phyloP scores from a whole-genome alignment of 2,113 vertebrate genomes.

The Lophius piscatorius region DNA sequence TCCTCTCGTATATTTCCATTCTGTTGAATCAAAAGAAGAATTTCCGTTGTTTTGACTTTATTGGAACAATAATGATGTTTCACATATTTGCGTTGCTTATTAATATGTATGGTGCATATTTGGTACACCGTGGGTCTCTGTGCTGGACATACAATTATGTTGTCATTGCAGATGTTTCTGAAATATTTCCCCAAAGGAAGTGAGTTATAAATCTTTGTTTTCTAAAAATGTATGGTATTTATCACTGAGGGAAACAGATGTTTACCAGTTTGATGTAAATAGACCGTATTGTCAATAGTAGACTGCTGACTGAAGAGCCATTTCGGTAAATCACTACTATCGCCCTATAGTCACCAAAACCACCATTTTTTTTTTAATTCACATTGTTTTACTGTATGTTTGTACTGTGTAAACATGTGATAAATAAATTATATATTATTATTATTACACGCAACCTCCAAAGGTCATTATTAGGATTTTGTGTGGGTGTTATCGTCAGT shows the following conservation, averaged over 20 bases:
- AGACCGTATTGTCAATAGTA: no score
- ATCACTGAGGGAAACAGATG: not conserved
- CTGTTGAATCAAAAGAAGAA: slow-evolving; percentile 25
- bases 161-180: slow-evolving; percentile 19
- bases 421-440: no score
- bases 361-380: no score
- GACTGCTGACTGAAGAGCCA: no score
- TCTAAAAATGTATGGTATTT: not conserved
- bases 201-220: slow-evolving; percentile 36
- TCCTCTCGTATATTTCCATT: slow-evolving; percentile 42
- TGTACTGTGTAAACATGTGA: no score
- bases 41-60: slow-evolving; percentile 19
- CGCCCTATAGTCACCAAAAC: no score
- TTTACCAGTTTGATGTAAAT: no score
- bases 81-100: not conserved
- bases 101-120: slow-evolving; percentile 20
- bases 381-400: no score
- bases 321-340: no score
- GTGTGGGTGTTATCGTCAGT: no score
- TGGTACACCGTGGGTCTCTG: slow-evolving; percentile 2
- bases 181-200: slow-evolving; percentile 21
- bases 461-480: no score
- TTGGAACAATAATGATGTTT: not conserved
- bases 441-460: no score
- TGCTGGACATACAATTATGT: not conserved